A percentile compares a stretch with the other conserved stretches of the same genome.
Evolutionary conservation across 2,797 vertebrate genomes (phyloP).

Genomic region (Propithecus perrieri): DNA sequence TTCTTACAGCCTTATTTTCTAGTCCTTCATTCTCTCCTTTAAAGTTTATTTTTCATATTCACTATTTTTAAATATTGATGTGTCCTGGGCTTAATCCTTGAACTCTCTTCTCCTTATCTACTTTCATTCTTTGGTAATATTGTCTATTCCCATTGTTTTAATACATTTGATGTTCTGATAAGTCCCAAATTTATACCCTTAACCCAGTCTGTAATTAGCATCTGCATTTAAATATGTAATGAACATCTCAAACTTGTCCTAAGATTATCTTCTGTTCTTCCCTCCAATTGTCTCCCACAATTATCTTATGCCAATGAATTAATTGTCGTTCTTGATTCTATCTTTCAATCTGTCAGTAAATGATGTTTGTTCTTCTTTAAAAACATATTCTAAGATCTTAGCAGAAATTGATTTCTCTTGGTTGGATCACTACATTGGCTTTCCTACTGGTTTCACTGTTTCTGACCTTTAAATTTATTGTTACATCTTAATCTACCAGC

Average conservation of each 20-base stretch:
- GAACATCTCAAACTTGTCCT: background rate
- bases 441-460: background rate
- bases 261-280: background rate
- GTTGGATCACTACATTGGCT: background rate
- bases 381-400: background rate
- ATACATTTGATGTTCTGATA: background rate
- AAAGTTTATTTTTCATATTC: background rate
- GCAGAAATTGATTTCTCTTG: background rate
- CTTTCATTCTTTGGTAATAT: background rate
- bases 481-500: background rate
- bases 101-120: background rate
- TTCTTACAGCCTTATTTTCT: background rate
- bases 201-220: background rate
- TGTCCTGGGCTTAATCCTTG: background rate
- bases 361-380: background rate
- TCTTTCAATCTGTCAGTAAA: background rate
- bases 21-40: background rate
- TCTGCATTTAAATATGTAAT: background rate
- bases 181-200: background rate
- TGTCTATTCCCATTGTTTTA: background rate
- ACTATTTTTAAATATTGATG: background rate
- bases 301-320: background rate
- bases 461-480: background rate
- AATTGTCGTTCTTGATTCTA: background rate
- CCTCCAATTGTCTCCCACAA: background rate